Percentiles rank a stretch among this genome's conserved stretches.
Evolutionary conservation across 2,797 vertebrate species (phyloP).

Genomic region (Macropodus opercularis): DNA sequence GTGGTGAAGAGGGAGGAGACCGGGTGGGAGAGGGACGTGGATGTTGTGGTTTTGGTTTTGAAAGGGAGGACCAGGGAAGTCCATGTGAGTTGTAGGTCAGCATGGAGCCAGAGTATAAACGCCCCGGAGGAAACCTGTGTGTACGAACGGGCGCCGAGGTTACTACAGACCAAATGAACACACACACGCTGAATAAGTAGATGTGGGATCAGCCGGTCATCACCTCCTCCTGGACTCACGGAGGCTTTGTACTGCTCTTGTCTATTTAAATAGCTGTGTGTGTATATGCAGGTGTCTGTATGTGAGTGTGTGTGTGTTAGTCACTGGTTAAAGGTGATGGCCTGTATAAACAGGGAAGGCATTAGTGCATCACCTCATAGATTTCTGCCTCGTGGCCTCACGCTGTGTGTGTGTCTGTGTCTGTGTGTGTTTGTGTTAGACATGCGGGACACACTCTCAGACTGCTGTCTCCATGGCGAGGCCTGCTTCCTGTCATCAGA

Average conservation of each 20-base stretch:
- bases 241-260: constrained; percentile 29
- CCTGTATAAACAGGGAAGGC: constrained; percentile 44
- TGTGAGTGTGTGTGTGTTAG: constrained; percentile 16
- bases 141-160: constrained; percentile 53
- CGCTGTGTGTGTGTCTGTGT: constrained; percentile 47
- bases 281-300: too few relatives aligned
- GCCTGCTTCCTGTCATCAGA: constrained; percentile 90
- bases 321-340: constrained; percentile 49
- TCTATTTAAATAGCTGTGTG: constrained; percentile 58
- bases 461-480: constrained; percentile 89
- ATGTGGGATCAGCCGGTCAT: too few relatives aligned
- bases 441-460: constrained; percentile 80
- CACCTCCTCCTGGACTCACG: constrained; percentile 31
- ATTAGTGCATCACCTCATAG: constrained; percentile 34
- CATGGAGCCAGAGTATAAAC: constrained; percentile 59
- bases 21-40: constrained; percentile 10
- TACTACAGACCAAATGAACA: constrained; percentile 23
- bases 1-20: constrained; percentile 10
- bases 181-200: too few relatives aligned
- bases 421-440: constrained; percentile 68
- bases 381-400: constrained; percentile 22
- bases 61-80: constrained; percentile 26
- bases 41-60: constrained; percentile 48
- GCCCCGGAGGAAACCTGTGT: constrained; percentile 29
- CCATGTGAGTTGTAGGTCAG: constrained; percentile 35